Base-by-base conservation (phyloP, 2,888 invertebrate genomes). In the Trissonchulus sp. region DNA sequence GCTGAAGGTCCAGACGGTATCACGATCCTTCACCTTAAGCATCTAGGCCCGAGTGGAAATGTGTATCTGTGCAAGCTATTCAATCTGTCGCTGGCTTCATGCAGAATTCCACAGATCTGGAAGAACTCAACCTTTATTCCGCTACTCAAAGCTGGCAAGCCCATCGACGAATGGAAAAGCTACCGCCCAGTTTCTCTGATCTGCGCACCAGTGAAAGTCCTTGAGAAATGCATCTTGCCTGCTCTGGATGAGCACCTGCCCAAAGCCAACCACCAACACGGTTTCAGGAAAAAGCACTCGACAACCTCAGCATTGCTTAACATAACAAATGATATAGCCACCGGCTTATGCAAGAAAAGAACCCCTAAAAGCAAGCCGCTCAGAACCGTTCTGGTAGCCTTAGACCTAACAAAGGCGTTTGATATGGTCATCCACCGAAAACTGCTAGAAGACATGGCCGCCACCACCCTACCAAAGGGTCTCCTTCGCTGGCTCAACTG, bases 111-210 rank as follows among this genome's bases (percentile, higher is more conserved):
- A 15, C 18, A 8, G 8, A 65, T 65, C 15, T 65, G 65, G 65
- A 65, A 65, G 34, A 31, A 30, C 15, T 65, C 65, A 65, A 65
- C 34, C 65, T 31, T 30, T 8, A 65, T 65, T 65, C 65, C 65
- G 3, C 31, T 65, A 8, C 65, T 30, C 34, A 65, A 65, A 34
- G 31, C 65, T 8, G 65, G 65, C 18, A 65, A 65, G 31, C 31
- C 15, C 34, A 8, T 34, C 15, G 15, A 8, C 15, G 31, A 60
- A 30, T 8, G 15, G 8, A 65, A 8, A 8, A 31, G 31, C 15
- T 65, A 31, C 65, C 8, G 65, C 15, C 65, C 65, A 65, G 34
- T 65, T 65, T 65, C 8, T 8, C 34, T n/a, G n/a, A 15, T 65
- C 15, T 65, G 65, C n/a, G 31, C 65, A 65, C 18, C 18, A 8